Evolutionary conservation across 2,888 invertebrate genomes (phyloP).

Genomic region (Apamea anceps): DNA sequence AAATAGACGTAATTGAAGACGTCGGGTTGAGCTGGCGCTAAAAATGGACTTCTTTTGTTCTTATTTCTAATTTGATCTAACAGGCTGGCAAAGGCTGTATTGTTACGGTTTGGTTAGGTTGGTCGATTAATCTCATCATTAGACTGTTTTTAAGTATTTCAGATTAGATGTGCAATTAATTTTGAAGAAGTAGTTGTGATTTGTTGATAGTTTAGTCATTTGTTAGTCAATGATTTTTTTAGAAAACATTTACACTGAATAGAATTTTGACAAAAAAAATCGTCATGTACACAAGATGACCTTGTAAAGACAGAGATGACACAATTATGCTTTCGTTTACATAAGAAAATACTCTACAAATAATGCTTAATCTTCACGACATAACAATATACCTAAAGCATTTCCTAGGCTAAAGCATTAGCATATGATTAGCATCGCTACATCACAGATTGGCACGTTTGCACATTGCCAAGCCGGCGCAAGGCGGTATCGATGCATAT

Average conservation of each 20-base stretch:
- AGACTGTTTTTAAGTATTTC: conserved; percentile 2
- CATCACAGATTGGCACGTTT: conserved; percentile 34
- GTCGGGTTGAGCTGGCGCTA: neutral
- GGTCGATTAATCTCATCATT: conserved; percentile 1
- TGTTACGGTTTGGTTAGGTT: conserved; percentile 11
- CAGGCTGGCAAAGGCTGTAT: conserved; percentile 18
- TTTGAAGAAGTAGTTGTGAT: neutral
- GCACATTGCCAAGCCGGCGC: conserved; percentile 18
- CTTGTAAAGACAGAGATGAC: too few species aligned
- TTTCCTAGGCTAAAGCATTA: conserved; percentile 13
- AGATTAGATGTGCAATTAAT: neutral
- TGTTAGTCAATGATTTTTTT: neutral
- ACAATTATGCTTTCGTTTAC: neutral
- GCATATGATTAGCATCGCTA: conserved; percentile 34
- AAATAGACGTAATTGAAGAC: conserved; percentile 23
- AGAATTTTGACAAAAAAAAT: neutral
- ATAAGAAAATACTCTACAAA: neutral
- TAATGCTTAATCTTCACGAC: neutral
- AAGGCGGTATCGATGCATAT: conserved; percentile 37
- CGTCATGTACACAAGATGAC: neutral
- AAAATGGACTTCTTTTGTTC: conserved; percentile 28
- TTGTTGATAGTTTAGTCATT: neutral
- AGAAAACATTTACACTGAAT: neutral
- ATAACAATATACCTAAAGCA: neutral
- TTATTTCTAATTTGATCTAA: conserved; percentile 14